These are phyloP conservation scores for Megalurothrips usitatus DNA, from an alignment of 2,888 invertebrate species.

Conservation along the genomic window DNA sequence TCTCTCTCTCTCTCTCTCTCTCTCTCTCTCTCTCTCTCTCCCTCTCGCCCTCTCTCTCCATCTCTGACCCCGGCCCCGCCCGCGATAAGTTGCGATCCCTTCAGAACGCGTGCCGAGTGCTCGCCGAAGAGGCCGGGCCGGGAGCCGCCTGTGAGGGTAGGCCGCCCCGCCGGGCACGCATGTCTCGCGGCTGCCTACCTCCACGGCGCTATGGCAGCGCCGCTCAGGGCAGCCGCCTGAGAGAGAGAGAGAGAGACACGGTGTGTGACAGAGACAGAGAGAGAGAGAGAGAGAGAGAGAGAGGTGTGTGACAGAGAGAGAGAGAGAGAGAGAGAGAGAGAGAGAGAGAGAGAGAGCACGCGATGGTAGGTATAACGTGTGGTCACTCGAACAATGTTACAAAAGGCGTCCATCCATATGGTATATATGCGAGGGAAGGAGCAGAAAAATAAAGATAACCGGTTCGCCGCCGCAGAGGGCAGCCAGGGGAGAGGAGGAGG, in stretches of 20 bases:
- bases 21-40: neutral
- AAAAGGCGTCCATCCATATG: no score
- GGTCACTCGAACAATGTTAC: no score
- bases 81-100: no score
- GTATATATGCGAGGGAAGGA: neutral
- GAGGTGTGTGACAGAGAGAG: neutral
- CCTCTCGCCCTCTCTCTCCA: no score
- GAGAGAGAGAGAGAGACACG: no score
- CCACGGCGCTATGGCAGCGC: neutral
- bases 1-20: neutral
- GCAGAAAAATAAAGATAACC: neutral
- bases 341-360: neutral
- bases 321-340: no score
- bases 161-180: neutral
- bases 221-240: no score
- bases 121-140: neutral
- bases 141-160: neutral
- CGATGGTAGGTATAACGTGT: neutral
- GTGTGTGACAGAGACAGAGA: no score
- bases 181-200: neutral
- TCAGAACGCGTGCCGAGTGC: neutral
- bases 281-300: neutral
- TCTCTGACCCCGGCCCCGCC: neutral
- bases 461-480: neutral
- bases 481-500: neutral